Evolutionary conservation across 1,140 invertebrate genomes (phyloP).

Genomic region (Euwallacea similis): DNA sequence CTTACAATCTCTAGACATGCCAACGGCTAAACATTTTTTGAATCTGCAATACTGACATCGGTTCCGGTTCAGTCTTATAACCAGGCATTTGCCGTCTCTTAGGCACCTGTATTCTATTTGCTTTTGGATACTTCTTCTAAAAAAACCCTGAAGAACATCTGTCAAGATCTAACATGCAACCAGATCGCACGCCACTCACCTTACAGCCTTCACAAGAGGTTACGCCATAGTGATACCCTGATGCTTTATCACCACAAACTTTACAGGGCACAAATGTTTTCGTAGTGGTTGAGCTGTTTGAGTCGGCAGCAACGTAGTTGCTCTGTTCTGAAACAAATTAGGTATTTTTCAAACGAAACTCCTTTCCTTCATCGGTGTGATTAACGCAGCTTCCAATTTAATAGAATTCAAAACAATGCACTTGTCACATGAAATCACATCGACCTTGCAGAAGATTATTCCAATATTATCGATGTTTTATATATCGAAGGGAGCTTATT

Average conservation of each 20-base stretch:
- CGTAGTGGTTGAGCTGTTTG: constrained; percentile 68
- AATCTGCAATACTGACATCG: constrained; percentile 98
- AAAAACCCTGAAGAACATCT: constrained; percentile 68
- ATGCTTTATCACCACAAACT: constrained; percentile 99
- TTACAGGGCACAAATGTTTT: constrained; percentile 93
- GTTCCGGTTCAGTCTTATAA: constrained; percentile 94
- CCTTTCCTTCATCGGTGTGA: too few relatives aligned
- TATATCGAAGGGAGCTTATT: too few relatives aligned
- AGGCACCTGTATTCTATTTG: constrained; percentile 97
- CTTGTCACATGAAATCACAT: too few relatives aligned
- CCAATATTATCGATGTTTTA: too few relatives aligned
- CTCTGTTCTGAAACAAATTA: constrained; percentile 65
- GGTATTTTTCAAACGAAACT: neutral
- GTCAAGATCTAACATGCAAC: neutral
- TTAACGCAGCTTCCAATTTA: too few relatives aligned
- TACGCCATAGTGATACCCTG: constrained; percentile 98
- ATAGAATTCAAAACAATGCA: too few relatives aligned
- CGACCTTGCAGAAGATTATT: too few relatives aligned
- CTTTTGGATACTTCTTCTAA: constrained; percentile 91
- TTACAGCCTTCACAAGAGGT: constrained; percentile 99
- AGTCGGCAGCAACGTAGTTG: constrained; percentile 76
- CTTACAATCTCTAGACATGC: constrained; percentile 98
- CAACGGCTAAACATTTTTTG: constrained; percentile 96
- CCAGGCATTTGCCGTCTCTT: constrained; percentile 94
- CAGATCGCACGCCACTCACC: constrained; percentile 64